phyloP scores from a whole-genome alignment of 2,888 invertebrate genomes.

The Calephelis perditalis region DNA sequence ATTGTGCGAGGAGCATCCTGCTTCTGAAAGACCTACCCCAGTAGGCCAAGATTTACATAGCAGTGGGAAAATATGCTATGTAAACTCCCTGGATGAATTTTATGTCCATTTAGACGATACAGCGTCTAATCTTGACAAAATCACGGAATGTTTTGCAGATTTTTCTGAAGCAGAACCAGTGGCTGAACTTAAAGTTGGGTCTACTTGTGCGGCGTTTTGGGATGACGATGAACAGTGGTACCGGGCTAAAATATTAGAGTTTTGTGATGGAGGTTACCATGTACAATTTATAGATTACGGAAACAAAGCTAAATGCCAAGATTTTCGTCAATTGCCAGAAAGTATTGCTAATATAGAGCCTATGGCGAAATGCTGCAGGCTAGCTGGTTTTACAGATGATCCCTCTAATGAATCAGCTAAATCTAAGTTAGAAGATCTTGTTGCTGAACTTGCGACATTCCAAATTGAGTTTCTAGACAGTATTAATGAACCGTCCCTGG shows the following conservation, averaged over 20 bases:
- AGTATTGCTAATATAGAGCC: conserved; percentile 77
- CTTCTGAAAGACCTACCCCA: conserved; percentile 57
- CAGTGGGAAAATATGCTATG: conserved; percentile 82
- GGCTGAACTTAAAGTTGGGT: conserved; percentile 76
- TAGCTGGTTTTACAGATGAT: conserved; percentile 68
- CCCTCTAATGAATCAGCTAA: conserved; percentile 60
- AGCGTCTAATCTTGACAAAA: conserved; percentile 75
- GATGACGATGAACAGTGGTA: conserved; percentile 83
- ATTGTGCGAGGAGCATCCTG: conserved; percentile 62
- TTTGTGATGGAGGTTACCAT: conserved; percentile 73
- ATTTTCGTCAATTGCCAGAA: conserved; percentile 79
- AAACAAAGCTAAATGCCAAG: conserved; percentile 79
- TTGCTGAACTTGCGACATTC: conserved; percentile 58
- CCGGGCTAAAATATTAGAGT: conserved; percentile 79
- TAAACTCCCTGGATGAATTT: conserved; percentile 84
- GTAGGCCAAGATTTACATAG: conserved; percentile 61
- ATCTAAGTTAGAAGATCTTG: conserved; percentile 52
- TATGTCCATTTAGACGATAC: conserved; percentile 83
- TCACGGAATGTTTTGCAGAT: conserved; percentile 76
- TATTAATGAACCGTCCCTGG: conserved; percentile 75
- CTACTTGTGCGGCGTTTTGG: conserved; percentile 82
- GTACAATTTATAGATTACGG: conserved; percentile 85
- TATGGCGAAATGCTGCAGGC: conserved; percentile 80
- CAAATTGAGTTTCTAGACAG: conserved; percentile 80
- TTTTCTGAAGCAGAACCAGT: conserved; percentile 71